Evolutionary conservation across 2,888 invertebrate species (phyloP).

Genomic region (Dimorphilus gyrociliatus): DNA sequence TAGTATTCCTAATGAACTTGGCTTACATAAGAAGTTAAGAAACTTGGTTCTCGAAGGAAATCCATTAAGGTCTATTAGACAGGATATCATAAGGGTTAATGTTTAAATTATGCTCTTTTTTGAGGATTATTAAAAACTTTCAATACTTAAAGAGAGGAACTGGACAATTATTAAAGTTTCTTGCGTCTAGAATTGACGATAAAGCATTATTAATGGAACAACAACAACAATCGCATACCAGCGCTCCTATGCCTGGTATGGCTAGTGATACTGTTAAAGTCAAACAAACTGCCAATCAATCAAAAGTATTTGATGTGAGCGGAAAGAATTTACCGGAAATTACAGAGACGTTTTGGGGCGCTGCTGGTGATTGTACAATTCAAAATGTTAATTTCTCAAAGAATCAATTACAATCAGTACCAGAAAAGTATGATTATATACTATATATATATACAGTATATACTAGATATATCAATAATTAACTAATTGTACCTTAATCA

Average conservation of each 20-base stretch:
- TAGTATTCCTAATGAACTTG: conserved; percentile 52
- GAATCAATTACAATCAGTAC: conserved; percentile 54
- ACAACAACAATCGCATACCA: no score
- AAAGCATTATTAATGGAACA: no score
- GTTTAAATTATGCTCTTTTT: background rate
- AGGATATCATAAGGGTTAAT: conserved; percentile 54
- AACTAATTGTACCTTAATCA: no score
- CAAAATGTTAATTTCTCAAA: conserved; percentile 62
- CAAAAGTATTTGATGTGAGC: conserved; percentile 40
- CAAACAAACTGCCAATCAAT: conserved; percentile 51
- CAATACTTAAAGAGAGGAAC: background rate
- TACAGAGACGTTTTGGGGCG: conserved; percentile 53
- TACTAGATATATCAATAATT: no score
- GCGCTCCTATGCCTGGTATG: background rate
- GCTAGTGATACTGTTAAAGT: background rate
- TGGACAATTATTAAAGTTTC: background rate
- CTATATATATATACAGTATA: no score
- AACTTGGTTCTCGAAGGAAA: conserved; percentile 71
- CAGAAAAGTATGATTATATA: conserved; percentile 45
- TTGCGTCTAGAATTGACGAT: no score
- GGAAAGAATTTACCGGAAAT: conserved; percentile 48
- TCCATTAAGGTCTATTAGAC: conserved; percentile 58
- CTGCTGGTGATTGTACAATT: conserved; percentile 55
- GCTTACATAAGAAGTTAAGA: conserved; percentile 57
- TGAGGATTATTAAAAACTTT: background rate